Conservation (phyloP, 2,888 invertebrate species). For the Trissolcus brochymenae region DNA sequence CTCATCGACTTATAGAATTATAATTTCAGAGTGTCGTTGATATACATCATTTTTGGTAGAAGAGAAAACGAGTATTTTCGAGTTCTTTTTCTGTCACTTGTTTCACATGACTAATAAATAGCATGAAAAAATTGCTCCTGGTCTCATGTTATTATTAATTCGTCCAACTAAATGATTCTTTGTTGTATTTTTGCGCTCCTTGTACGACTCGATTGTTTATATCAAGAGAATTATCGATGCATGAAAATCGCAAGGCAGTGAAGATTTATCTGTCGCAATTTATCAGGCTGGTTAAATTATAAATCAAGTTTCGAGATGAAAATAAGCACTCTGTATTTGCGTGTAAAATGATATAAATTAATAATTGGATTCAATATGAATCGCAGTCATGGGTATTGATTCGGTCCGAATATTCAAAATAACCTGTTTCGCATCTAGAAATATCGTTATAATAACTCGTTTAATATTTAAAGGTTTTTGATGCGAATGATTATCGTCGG, state of each 20-base stretch:
- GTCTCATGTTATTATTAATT: slow-evolving; percentile 14
- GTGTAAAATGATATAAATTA: slow-evolving; percentile 27
- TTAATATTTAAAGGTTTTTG: slow-evolving; percentile 23
- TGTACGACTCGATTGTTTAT: slow-evolving; percentile 25
- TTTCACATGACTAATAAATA: slow-evolving; percentile 11
- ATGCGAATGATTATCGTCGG: slow-evolving; percentile 3
- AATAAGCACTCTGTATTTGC: slow-evolving; percentile 4
- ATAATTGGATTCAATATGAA: slow-evolving; percentile 13
- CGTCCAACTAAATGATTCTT: neutral
- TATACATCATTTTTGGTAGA: no score
- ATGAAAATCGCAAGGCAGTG: slow-evolving; percentile 5
- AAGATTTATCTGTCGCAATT: slow-evolving; percentile 14
- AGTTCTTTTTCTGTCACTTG: slow-evolving; percentile 13
- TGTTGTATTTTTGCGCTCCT: slow-evolving; percentile 6
- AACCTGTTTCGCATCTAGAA: slow-evolving; percentile 21
- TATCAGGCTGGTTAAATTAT: slow-evolving; percentile 20
- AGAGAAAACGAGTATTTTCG: slow-evolving; percentile 4
- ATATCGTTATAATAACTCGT: slow-evolving; percentile 23
- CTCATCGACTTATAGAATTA: slow-evolving; percentile 6
- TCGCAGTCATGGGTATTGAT: slow-evolving; percentile 15
- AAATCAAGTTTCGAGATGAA: slow-evolving; percentile 16
- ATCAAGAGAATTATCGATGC: slow-evolving; percentile 6
- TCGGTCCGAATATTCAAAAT: slow-evolving; percentile 19
- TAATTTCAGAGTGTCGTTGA: no score
- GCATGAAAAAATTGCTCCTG: no score